Evolutionary conservation across 1,140 invertebrate genomes (phyloP).

Genomic region (Drosophila aff.): DNA sequence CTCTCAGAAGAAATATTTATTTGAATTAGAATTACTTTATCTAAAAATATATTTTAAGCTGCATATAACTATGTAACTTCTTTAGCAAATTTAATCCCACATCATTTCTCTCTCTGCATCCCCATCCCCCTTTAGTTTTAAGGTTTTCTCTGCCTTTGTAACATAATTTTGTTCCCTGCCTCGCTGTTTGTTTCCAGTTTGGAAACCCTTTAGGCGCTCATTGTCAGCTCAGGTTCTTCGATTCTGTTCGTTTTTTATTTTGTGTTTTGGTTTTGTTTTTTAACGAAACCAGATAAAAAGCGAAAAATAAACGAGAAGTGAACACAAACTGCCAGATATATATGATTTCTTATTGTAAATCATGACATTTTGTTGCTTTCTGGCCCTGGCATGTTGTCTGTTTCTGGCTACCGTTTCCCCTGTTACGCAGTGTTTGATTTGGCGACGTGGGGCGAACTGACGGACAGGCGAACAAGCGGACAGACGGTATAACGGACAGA

Average conservation of each 20-base stretch:
- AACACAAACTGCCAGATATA: conserved; percentile 63
- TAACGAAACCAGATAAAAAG: conserved; percentile 45
- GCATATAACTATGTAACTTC: not conserved
- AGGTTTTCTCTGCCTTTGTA: conserved; percentile 68
- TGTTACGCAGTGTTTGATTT: conserved; percentile 45
- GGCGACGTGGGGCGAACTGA: not conserved
- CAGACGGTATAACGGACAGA: not conserved
- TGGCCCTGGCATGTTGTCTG: conserved; percentile 49
- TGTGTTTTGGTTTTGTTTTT: conserved; percentile 26
- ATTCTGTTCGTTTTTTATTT: conserved; percentile 27
- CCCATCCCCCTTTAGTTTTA: conserved; percentile 31
- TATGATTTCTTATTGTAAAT: conserved; percentile 82
- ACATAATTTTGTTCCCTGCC: conserved; percentile 57
- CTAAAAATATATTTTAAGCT: not conserved
- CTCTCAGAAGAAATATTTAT: not conserved
- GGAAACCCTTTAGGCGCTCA: conserved; percentile 76
- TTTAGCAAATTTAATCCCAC: not conserved
- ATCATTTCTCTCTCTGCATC: not conserved
- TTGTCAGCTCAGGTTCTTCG: conserved; percentile 73
- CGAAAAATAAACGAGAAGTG: conserved; percentile 42
- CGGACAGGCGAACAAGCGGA: not conserved
- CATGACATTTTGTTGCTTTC: conserved; percentile 78
- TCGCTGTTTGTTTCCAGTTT: conserved; percentile 63
- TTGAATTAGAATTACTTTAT: not conserved
- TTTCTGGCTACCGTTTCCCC: conserved; percentile 65